Evolutionary conservation across 2,113 vertebrate species (phyloP), one percentile per base, ranked within the genome.

Genomic region (Coptodon rendalli): DNA sequence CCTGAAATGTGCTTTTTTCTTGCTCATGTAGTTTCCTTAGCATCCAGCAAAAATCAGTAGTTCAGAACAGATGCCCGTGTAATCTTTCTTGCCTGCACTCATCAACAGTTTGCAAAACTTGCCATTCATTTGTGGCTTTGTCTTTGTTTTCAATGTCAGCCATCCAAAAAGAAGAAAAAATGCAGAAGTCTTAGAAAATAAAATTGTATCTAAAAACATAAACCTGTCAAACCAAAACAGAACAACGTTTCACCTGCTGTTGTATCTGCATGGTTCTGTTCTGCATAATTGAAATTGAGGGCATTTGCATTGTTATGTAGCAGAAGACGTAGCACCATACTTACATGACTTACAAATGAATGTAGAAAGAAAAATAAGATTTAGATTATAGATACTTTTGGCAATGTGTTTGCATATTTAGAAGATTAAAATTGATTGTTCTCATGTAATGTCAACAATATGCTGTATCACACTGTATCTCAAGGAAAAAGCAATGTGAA

Each of bases 31-130:
- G 96, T 94, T 95, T 97, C 38, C 92, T 98, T 87, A 98, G 93
- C 97, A 98, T 97, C 86, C 97, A 93, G 3, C 97, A 97, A 83
- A 97, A 97, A 90, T 98, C 97, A 4, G 95, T 97, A 52, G 98
- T 81, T 97, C 95, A 2, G 93, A 1, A 89, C 97, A 99, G 86
- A 98, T 98, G 22, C 85, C 86, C 88, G 98, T 98, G 6, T 98
- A 98, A 81, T 98, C 97, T 91, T 94, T 98, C 48, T 88, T 97
- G 66, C 97, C 97, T 6, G 97, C 96, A 3, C 97, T 96, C 92
- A 98, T 81, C 88, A 98, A n/a, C 63, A 98, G 86, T 29, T 99
- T 97, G 97, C 97, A 98, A 84, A 98, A 96, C 29, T 91, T 94
- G 6, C 97, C 96, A 86, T 96, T 94, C 1, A 91, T 87, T 81